Base-by-base conservation (phyloP, 2,888 invertebrate species). In the Leptothorax acervorum region DNA sequence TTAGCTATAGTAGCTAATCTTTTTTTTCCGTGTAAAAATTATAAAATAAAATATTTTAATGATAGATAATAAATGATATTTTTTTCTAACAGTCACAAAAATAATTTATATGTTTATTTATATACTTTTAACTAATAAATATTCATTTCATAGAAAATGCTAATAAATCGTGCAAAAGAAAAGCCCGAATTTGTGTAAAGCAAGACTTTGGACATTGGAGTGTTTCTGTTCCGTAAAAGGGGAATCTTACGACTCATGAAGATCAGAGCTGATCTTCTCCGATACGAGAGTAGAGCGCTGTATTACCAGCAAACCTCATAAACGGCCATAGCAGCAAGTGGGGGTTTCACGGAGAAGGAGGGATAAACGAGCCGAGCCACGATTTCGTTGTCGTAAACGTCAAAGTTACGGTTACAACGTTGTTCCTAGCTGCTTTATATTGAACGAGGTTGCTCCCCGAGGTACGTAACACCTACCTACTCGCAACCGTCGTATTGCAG, bases 341-440 rank as follows among this genome's bases (percentile, higher is more conserved):
- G 84, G 88, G 87, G 85, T 86, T 85, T 89, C 87, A 85, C 82
- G 63, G 87, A 89, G 88, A 86, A 87, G 87, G 90, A 90, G 92
- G 93, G 92, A 93, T 92, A 94, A 94, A 95, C 94, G 94, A 94
- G 93, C 93, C 92, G 90, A 94, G 94, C 95, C 92, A 94, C 95
- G 94, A 95, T 95, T 95, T 94, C 94, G 94, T 94, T 93, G 94
- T 95, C 95, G 95, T 95, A 95, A 95, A 95, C 94, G 95, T 95
- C 95, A 95, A 93, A 94, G 94, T 95, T 95, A 94, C 94, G 95
- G 94, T 95, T 95, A 94, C 94, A 94, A 94, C 93, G 94, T 94
- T 94, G 93, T 94, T 95, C 93, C 92, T 93, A 91, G 94, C 93
- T 94, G 92, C 94, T 94, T 94, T 95, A 95, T 95, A 94, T 94